Conservation (phyloP, 1,140 invertebrate genomes). For the Anoplophora glabripennis region DNA sequence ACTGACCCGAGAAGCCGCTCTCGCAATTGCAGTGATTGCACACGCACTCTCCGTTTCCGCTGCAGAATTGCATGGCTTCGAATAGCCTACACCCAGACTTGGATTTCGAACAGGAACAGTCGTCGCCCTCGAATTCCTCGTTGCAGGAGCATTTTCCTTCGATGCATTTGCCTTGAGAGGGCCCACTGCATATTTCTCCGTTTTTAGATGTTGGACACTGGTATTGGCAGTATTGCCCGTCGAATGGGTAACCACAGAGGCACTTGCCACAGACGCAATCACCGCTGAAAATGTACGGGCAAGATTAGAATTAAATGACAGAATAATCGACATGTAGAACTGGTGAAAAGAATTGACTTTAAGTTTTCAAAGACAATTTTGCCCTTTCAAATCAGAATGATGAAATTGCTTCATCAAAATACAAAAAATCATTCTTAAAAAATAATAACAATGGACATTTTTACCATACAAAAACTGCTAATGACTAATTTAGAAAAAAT, state of each 20-base stretch:
- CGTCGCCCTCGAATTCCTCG: conserved; percentile 23
- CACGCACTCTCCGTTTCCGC: conserved; percentile 32
- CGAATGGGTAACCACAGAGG: conserved; percentile 21
- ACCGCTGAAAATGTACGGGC: conserved; percentile 30
- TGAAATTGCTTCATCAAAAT: too few relatives aligned
- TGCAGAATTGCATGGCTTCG: conserved; percentile 26
- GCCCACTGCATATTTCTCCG: conserved; percentile 31
- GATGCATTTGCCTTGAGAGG: conserved; percentile 32
- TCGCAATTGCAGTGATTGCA: conserved; percentile 36
- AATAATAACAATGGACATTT: too few relatives aligned
- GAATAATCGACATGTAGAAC: too few relatives aligned
- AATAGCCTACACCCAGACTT: conserved; percentile 26
- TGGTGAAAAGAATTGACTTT: too few relatives aligned
- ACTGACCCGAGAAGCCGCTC: conserved; percentile 27
- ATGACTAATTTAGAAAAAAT: too few relatives aligned
- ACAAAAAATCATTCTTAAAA: too few relatives aligned
- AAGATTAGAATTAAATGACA: too few relatives aligned
- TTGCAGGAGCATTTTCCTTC: conserved; percentile 33
- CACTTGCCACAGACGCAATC: conserved; percentile 36
- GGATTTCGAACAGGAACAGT: conserved; percentile 34
- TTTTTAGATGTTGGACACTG: conserved; percentile 26
- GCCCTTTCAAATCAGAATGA: too few relatives aligned
- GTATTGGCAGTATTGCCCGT: conserved; percentile 37
- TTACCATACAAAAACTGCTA: too few relatives aligned
- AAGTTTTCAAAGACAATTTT: too few relatives aligned